Base-by-base conservation (phyloP, 2,113 vertebrate species). In the Urocynchramus pylzowi region DNA sequence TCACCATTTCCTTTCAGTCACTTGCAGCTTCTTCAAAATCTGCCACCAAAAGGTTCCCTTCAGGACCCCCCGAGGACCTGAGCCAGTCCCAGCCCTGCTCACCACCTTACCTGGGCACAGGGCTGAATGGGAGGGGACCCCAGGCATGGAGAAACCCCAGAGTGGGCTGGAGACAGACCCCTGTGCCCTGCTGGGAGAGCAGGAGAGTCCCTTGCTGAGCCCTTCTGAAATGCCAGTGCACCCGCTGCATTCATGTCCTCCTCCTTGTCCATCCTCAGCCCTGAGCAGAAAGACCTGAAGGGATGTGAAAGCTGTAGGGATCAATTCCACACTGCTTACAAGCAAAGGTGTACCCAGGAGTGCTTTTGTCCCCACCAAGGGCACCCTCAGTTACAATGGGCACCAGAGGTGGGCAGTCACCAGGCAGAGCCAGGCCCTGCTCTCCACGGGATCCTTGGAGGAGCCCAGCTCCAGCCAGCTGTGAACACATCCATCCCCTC, bases 191-290 rank as follows among this genome's bases (percentile, higher is more conserved):
- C 41, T 14, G 30, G 21, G 27, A 52, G 24, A 57, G 65, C 30
- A 13, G 1, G 14, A 49, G 47, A 42, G 44, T 37, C 17, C 17
- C 9, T 28, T 17, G 68, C 49, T 47, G 60, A 84, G 27, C 26
- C 8, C 2, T 47, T 57, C 59, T 20, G 73, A n/a, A 49, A 67
- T 2, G 3, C n/a, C 39, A n/a, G 17, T 0, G 0, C 68, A 47
- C 11, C 30, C 16, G 7, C 41, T 15, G 26, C n/a, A 13, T 13
- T 35, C n/a, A 19, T 67, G 13, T 30, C 35, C 31, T 42, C 24
- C 41, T 39, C 75, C 27, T 22, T 11, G 19, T 20, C 39, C 3
- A 2, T 31, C 30, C 24, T 70, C 87, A 33, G 60, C n/a, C 31
- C 45, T 5, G 33, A 61, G 84, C 67, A 89, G 68, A 41, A 53